A percentile compares a stretch with the other conserved stretches of the same genome.
Evolutionary conservation across 53 echinoderm and acorn worm species (phyloP).

Genomic region (Echinometra lucunter): DNA sequence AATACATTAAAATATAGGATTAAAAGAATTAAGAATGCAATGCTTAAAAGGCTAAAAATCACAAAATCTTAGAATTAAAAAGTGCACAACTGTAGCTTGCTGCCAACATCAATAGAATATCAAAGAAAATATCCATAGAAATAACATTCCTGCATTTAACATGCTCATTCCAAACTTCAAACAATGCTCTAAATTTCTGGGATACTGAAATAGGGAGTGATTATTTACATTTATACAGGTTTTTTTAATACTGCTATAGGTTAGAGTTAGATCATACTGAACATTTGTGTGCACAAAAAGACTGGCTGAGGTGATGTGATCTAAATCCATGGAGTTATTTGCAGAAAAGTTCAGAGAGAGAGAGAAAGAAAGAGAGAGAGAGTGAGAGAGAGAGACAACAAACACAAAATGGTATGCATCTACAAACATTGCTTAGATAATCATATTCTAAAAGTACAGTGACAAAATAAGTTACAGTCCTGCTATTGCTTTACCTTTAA

Average conservation of each 20-base stretch:
- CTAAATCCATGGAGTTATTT: neutral
- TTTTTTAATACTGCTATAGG: conserved; percentile 33
- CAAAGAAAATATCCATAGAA: no score
- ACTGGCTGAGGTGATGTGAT: neutral
- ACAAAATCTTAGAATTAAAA: neutral
- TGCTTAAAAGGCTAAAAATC: neutral
- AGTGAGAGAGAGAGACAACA: no score
- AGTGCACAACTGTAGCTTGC: neutral
- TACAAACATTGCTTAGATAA: neutral
- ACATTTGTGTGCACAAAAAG: neutral
- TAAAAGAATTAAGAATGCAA: neutral
- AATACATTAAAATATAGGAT: neutral
- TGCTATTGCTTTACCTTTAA: neutral
- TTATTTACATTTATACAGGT: conserved; percentile 26
- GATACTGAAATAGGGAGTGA: neutral
- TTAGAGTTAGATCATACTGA: neutral
- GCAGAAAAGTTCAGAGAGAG: neutral
- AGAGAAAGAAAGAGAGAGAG: no score
- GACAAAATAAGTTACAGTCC: neutral
- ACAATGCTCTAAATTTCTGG: neutral
- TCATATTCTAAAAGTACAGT: neutral
- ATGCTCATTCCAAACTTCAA: neutral
- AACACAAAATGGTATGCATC: neutral
- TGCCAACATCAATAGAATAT: neutral
- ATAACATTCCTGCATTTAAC: neutral